Conservation (phyloP, 2,113 vertebrate species). For the Tragelaphus scriptus region DNA sequence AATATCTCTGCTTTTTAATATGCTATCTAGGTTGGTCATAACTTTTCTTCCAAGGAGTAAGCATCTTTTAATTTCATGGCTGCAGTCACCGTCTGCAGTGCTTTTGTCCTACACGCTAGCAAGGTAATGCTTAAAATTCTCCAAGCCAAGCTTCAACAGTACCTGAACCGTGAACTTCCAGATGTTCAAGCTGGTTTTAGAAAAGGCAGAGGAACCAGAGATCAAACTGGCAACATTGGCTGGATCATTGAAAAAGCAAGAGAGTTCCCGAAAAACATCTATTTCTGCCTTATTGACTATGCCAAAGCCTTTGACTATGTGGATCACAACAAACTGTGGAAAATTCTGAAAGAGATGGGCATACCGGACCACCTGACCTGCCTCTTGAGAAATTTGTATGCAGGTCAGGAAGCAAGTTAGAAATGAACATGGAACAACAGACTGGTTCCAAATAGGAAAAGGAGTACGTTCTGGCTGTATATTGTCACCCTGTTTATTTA, state of each 20-base stretch:
- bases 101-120: no score
- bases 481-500: background rate
- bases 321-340: background rate
- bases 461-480: accelerated
- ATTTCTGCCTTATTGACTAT: background rate
- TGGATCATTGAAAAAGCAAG: background rate
- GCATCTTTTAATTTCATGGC: no score
- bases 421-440: background rate
- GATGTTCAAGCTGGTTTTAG: background rate
- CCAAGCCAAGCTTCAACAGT: background rate
- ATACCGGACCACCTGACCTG: background rate
- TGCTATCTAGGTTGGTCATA: no score
- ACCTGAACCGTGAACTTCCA: background rate
- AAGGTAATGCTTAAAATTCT: background rate
- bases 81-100: no score
- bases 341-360: background rate
- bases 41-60: no score
- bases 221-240: background rate
- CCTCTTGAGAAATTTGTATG: background rate
- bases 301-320: background rate
- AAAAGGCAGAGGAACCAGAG: background rate
- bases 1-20: no score
- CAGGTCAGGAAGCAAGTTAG: background rate
- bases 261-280: background rate
- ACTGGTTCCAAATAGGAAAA: background rate